Conservation (phyloP, 2,888 invertebrate genomes). For the Ochropleura plecta region DNA sequence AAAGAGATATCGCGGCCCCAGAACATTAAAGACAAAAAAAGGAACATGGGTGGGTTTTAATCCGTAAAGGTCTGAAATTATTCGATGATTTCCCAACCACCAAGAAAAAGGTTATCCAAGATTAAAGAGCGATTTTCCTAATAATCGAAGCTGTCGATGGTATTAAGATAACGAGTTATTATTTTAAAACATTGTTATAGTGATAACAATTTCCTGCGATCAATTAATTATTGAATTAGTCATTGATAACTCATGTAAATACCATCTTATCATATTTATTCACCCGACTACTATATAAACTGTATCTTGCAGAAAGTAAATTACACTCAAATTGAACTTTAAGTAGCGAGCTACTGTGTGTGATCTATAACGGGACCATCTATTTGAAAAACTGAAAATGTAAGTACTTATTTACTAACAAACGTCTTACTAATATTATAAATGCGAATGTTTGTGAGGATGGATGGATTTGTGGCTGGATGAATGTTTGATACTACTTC, state of each 20-base stretch:
- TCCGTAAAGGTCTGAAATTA: too few relatives aligned
- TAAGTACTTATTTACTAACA: constrained; percentile 2
- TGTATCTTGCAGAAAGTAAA: background rate
- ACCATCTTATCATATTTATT: constrained; percentile 15
- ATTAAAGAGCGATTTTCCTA: background rate
- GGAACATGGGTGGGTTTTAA: too few relatives aligned
- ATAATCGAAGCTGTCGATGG: background rate
- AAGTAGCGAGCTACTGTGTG: background rate
- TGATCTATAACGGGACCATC: too few relatives aligned
- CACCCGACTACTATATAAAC: constrained; percentile 7
- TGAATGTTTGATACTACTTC: too few relatives aligned
- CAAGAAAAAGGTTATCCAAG: too few relatives aligned
- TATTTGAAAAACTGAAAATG: constrained; percentile 9
- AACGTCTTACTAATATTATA: too few relatives aligned
- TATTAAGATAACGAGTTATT: background rate
- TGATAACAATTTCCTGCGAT: background rate
- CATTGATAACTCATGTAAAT: background rate
- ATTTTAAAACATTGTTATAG: too few relatives aligned
- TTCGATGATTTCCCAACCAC: too few relatives aligned
- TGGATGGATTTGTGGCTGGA: too few relatives aligned
- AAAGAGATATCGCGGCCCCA: too few relatives aligned
- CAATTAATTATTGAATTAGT: constrained; percentile 2
- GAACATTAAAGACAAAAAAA: too few relatives aligned
- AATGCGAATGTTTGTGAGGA: too few relatives aligned
- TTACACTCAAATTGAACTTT: background rate